Evolutionary conservation across 2,113 vertebrate genomes (phyloP).

Genomic region (Ageneiosus marmoratus): DNA sequence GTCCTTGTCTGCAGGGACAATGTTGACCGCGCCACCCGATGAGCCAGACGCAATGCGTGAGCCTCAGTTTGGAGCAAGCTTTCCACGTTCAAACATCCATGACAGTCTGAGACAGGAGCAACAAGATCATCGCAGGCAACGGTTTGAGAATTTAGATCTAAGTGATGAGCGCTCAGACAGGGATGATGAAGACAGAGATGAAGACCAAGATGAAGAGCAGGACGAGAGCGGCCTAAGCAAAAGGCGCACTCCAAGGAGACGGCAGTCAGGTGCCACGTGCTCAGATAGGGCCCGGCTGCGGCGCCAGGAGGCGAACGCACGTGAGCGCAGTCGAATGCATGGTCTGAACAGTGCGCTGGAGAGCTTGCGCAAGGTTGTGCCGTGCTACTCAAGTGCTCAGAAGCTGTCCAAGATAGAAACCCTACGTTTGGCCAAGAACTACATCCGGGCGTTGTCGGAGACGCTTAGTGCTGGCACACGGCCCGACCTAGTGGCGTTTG

Average conservation of each 20-base stretch:
- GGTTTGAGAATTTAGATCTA: constrained; percentile 75
- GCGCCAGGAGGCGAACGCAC: constrained; percentile 91
- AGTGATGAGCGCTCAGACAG: constrained; percentile 85
- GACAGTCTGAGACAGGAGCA: constrained; percentile 81
- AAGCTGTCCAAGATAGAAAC: constrained; percentile 99
- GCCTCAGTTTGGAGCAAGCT: constrained; percentile 90
- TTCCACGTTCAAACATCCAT: constrained; percentile 84
- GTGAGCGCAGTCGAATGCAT: constrained; percentile 95
- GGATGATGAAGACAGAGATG: constrained; percentile 76
- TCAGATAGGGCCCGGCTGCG: constrained; percentile 88
- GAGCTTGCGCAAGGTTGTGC: constrained; percentile 97
- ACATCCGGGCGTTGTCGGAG: constrained; percentile 98
- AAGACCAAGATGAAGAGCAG: constrained; percentile 83
- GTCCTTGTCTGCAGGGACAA: constrained; percentile 74
- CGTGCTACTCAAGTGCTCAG: constrained; percentile 98
- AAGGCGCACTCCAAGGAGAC: constrained; percentile 89
- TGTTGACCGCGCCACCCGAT: constrained; percentile 98
- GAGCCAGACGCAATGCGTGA: constrained; percentile 92
- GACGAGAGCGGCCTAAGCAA: constrained; percentile 85
- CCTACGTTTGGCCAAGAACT: constrained; percentile 95
- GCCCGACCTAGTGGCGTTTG: constrained; percentile 94
- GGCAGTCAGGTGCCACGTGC: constrained; percentile 84
- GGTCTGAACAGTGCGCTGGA: constrained; percentile 94
- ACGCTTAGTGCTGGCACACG: constrained; percentile 94
- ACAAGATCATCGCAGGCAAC: constrained; percentile 65